A percentile compares a stretch with the other conserved stretches of the same genome.
Conservation (phyloP, 1,140 invertebrate genomes). For the Akabosia matsudoensis region DNA sequence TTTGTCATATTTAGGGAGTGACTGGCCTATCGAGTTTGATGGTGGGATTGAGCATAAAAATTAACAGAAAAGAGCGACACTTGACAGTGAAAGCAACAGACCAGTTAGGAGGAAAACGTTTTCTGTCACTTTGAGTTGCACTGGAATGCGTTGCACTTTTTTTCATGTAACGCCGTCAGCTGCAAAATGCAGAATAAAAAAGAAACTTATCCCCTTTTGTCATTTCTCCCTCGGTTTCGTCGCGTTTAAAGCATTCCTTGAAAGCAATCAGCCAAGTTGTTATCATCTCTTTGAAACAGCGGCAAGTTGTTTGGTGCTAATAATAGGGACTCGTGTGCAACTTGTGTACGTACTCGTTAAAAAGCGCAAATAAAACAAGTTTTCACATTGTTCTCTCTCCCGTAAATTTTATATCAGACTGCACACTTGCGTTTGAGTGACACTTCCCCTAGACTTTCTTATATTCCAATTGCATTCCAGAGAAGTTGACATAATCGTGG, state of each 20-base stretch:
- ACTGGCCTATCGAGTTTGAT: no score
- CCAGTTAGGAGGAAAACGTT: not conserved
- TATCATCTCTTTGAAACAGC: not conserved
- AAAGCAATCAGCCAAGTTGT: not conserved
- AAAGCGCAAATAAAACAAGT: conserved; percentile 17
- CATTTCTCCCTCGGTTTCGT: not conserved
- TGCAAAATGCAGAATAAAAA: not conserved
- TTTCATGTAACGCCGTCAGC: no score
- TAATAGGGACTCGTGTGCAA: not conserved
- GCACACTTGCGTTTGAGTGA: not conserved
- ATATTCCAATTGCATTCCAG: not conserved
- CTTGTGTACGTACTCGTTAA: not conserved
- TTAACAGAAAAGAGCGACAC: no score
- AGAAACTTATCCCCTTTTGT: not conserved
- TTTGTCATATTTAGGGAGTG: no score
- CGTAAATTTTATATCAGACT: not conserved
- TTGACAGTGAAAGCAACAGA: conserved; percentile 1
- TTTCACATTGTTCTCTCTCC: not conserved
- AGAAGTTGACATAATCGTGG: not conserved
- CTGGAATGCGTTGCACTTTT: no score
- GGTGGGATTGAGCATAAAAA: no score
- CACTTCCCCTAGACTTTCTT: not conserved
- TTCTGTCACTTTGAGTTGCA: not conserved
- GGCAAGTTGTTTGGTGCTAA: not conserved
- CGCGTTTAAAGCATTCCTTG: not conserved